Base-by-base conservation (phyloP, 1,140 invertebrate genomes). In the Drosophila rufa region DNA sequence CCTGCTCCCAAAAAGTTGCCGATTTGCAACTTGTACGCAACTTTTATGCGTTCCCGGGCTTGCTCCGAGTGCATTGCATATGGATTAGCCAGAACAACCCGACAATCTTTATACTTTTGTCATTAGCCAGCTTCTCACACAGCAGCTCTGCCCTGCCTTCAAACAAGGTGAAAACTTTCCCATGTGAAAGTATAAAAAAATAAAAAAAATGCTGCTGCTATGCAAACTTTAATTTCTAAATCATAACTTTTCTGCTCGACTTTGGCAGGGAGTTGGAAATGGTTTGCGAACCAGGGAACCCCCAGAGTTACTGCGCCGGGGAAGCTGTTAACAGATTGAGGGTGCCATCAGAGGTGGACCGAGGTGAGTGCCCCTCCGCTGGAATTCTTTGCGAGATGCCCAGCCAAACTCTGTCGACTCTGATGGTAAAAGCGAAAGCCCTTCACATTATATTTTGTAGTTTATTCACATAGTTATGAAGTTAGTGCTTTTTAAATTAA, bases 181-280 rank as follows among this genome's bases (percentile, higher is more conserved):
- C 64, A 57, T 79, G 53, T 58, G 51, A 61, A 74, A 61, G 38
- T 57, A 75, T 50, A 40, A 53, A 67, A 53, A 50, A 47, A 46
- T 38, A 57, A 59, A 48, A 46, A 60, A 36, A 61, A 69, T 56
- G 61, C 69, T 47, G 50, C 56, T 61, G 58, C 62, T 61, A 58
- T 75, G 66, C 81, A 79, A 83, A 87, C 80, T 87, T 83, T 83
- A 87, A 87, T 86, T 86, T 87, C 80, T 77, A 71, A 87, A 86
- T 87, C 82, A 86, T 89, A 86, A 86, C 82, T 87, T 86, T 73
- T 78, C 46, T 70, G 69, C 68, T 58, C 75, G 25, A 86, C 46
- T 79, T 85, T 80, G 22, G 65, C 55, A 38, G 38, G 48, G 58
- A 59, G 65, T 50, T 60, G 55, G 38, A 15, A 56, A 42, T 27